Evolutionary conservation across 92 coral and sea anemone species (phyloP).

Genomic region (Scolanthus callimorphus): DNA sequence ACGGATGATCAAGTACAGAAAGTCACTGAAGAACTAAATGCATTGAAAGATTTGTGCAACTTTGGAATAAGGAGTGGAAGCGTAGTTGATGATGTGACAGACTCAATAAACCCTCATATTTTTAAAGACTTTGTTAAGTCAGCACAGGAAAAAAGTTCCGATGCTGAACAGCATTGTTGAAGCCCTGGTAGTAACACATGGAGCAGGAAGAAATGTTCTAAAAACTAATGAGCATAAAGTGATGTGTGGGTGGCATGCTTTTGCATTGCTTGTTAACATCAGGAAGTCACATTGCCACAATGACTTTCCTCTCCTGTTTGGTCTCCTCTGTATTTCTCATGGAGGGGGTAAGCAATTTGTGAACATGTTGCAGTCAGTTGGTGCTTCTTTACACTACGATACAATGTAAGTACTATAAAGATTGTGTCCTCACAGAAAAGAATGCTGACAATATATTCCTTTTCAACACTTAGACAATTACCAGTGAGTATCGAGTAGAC

Average conservation of each 20-base stretch:
- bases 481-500: no score
- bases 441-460: no score
- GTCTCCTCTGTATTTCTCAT: constrained; percentile 41
- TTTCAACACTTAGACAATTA: no score
- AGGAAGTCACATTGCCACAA: constrained; percentile 32
- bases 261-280: constrained; percentile 33
- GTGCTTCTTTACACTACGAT: constrained; percentile 43
- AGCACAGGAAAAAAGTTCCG: constrained; percentile 47
- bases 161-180: constrained; percentile 25
- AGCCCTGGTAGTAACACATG: constrained; percentile 30
- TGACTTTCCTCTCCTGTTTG: constrained; percentile 44
- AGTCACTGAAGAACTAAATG: no score
- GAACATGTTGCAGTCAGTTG: constrained; percentile 58
- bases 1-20: no score
- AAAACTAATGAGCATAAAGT: constrained; percentile 45
- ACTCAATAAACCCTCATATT: constrained; percentile 24
- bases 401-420: constrained; percentile 49
- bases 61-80: no score
- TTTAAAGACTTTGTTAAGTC: constrained; percentile 28
- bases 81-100: no score
- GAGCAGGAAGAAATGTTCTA: constrained; percentile 17
- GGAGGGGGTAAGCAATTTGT: constrained; percentile 56
- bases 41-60: no score
- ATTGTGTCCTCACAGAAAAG: no score
- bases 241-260: constrained; percentile 39